phyloP scores from a whole-genome alignment of 2,888 invertebrate species.

The Heteromyza rotundicornis region DNA sequence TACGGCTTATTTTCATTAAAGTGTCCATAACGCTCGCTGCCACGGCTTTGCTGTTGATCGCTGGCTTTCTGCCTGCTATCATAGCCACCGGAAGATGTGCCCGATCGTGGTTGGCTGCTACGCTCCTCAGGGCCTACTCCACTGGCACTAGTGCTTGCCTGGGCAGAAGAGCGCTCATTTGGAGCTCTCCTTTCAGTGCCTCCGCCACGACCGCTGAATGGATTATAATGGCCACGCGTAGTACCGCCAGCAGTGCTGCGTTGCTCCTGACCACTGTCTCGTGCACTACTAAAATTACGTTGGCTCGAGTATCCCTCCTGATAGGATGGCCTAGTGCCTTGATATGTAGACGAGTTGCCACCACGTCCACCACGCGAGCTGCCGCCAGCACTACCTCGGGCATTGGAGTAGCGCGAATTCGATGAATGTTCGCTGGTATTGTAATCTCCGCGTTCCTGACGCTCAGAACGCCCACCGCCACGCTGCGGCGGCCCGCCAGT shows the following conservation, averaged over 20 bases:
- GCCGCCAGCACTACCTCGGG: conserved; percentile 29
- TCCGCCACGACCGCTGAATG: background rate
- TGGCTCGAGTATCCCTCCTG: too few species aligned
- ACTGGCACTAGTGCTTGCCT: conserved; percentile 25
- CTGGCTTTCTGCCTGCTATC: conserved; percentile 27
- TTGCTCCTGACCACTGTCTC: conserved; percentile 32
- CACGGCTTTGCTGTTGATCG: background rate
- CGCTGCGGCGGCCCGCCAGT: conserved; percentile 23
- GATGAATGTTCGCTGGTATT: background rate
- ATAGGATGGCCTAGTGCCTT: background rate
- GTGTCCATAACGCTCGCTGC: background rate
- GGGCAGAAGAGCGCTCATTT: conserved; percentile 11
- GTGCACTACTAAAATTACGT: too few species aligned
- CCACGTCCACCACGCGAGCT: conserved; percentile 7
- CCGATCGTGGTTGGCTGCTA: too few species aligned
- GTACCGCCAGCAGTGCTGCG: conserved; percentile 30
- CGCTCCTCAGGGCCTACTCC: too few species aligned
- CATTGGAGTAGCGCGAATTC: conserved; percentile 11
- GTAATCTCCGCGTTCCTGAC: background rate
- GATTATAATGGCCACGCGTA: background rate
- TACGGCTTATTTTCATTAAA: conserved; percentile 6
- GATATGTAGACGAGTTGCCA: background rate
- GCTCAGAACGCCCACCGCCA: conserved; percentile 18
- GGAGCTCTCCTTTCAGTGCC: background rate
- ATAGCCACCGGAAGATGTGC: too few species aligned